Evolutionary conservation across 2,888 invertebrate genomes (phyloP), one percentile per base, ranked within the genome.

Genomic region (Xylota segnis): DNA sequence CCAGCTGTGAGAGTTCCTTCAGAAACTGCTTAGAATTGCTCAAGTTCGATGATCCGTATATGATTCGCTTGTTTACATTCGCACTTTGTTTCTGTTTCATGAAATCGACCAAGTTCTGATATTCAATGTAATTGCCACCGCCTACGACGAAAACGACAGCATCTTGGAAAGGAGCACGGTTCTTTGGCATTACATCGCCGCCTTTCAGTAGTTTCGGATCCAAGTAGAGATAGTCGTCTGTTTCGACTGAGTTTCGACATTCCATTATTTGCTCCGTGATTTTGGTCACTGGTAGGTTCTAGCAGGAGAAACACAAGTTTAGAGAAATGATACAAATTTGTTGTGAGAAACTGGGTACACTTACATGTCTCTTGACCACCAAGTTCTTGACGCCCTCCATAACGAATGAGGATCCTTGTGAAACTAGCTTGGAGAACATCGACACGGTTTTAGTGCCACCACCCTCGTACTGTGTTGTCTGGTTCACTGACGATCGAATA

Each of bases 341-440:
- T 56, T 9, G 9, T 23, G n/a, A 29, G 4, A 9, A 37, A 14
- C 0, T 2, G 0, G 16, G n/a, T 43, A n/a, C 54, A 94, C 96
- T 95, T 92, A 97, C 97, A 93, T 99, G 99, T 93, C 97, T 96
- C 93, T 99, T 99, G 7, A 99, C 97, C 16, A 99, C 99, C 89
- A 99, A 95, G 94, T 99, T 99, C 93, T 99, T 98, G 0, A 99
- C 99, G 43, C 99, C 99, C 93, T 99, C 99, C 99, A 99, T 99
- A 0, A 99, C 98, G 92, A 99, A 99, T 40, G 98, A 97, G 0
- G 99, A 99, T 23, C 99, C 98, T 91, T 99, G 98, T 7, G 97
- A 97, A 89, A 99, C 97, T 72, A 99, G 94, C 92, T 99, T 99
- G 7, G 98, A 98, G 93, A 99, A 99, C 99, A 99, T 99, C 84